phyloP scores from a whole-genome alignment of 2,797 vertebrate genomes.

The Clarias pachynema region DNA sequence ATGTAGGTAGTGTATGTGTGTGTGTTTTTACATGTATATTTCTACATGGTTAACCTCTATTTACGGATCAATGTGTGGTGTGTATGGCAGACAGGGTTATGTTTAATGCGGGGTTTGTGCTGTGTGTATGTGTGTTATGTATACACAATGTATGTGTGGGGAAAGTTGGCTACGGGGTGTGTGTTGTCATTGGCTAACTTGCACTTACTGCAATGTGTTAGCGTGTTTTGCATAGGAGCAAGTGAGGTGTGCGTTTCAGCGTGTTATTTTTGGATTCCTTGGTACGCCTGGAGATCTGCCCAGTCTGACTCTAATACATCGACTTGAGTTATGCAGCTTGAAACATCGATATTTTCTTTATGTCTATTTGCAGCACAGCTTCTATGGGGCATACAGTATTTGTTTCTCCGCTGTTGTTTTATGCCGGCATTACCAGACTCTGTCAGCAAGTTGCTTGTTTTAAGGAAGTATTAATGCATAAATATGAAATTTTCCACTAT shows the following conservation, averaged over 20 bases:
- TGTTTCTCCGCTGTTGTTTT: constrained; percentile 11
- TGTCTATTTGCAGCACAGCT: constrained; percentile 22
- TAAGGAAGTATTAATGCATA: neutral
- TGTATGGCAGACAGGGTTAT: neutral
- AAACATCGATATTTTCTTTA: constrained; percentile 36
- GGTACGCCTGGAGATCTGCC: constrained; percentile 38
- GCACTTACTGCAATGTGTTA: constrained; percentile 9
- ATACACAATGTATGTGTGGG: neutral
- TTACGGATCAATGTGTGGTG: neutral
- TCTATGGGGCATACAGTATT: constrained; percentile 23
- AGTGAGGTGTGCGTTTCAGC: neutral
- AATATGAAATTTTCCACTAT: neutral
- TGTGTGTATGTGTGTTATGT: neutral
- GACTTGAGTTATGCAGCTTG: constrained; percentile 32
- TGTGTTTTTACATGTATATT: neutral
- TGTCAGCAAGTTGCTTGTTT: neutral
- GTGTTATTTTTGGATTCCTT: constrained; percentile 28
- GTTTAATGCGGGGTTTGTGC: constrained; percentile 6
- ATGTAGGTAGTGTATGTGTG: neutral
- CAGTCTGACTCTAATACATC: constrained; percentile 42
- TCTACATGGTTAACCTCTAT: constrained; percentile 17
- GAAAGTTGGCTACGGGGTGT: constrained; percentile 9
- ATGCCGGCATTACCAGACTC: neutral
- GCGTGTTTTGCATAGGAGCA: constrained; percentile 28
- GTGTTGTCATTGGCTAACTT: constrained; percentile 44